Percentiles rank a stretch among this genome's conserved stretches.
These are phyloP conservation scores for Herpailurus yagouaroundi DNA, from an alignment of 2,113 vertebrate genomes.

Conservation along the genomic window DNA sequence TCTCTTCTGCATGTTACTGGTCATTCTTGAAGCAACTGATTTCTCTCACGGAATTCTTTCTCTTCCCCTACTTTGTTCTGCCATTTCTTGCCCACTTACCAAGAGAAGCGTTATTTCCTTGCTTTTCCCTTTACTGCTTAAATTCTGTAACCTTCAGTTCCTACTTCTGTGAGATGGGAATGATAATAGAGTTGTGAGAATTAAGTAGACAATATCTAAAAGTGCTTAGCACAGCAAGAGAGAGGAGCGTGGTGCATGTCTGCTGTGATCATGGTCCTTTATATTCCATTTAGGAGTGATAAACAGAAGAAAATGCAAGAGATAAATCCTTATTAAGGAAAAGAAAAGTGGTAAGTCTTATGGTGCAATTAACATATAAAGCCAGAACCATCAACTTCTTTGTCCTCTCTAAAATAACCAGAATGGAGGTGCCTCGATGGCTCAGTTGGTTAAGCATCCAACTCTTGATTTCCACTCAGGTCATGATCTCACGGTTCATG, in stretches of 20 bases:
- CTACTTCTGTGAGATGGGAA: neutral
- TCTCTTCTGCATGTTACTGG: neutral
- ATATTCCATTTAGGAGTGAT: neutral
- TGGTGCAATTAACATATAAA: neutral
- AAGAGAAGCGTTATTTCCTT: neutral
- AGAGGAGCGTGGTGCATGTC: neutral
- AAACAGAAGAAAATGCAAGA: neutral
- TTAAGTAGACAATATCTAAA: neutral
- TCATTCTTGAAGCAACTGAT: neutral
- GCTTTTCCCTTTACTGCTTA: neutral
- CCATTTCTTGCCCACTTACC: neutral
- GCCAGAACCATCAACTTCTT: neutral
- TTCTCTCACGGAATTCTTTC: neutral
- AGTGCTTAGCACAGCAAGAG: neutral
- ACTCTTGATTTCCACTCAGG: too few relatives aligned
- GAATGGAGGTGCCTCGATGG: neutral
- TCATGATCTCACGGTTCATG: too few relatives aligned
- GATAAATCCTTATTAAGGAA: neutral
- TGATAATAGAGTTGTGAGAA: neutral
- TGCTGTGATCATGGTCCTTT: neutral
- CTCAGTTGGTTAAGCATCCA: too few relatives aligned
- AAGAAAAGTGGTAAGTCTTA: neutral
- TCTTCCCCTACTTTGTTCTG: neutral
- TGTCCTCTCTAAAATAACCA: neutral
- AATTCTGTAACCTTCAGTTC: neutral